phyloP scores from a whole-genome alignment of 2,888 invertebrate species.

The Rugalucina vietnamica region DNA sequence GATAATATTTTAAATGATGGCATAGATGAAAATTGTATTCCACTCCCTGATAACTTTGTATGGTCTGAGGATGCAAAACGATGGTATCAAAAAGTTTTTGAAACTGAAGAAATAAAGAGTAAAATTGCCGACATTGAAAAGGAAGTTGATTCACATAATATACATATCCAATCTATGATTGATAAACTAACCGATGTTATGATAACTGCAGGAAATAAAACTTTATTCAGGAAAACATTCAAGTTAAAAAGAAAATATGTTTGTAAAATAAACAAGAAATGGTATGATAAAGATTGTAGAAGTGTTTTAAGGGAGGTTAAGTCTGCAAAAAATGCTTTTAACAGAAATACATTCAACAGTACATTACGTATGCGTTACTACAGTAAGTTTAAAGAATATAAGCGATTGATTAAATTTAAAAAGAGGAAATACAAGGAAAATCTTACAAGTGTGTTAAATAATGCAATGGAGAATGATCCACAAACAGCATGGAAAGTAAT shows the following conservation, averaged over 20 bases:
- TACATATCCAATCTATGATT: too few species aligned
- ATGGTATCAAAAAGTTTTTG: not conserved
- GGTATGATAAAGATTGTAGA: not conserved
- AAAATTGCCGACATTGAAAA: not conserved
- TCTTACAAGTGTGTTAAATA: not conserved
- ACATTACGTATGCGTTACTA: not conserved
- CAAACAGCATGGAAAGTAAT: not conserved
- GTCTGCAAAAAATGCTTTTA: not conserved
- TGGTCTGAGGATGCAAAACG: not conserved
- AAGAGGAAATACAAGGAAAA: not conserved
- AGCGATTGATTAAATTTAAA: not conserved
- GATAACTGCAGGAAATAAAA: not conserved
- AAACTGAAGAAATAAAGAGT: not conserved
- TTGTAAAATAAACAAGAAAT: not conserved
- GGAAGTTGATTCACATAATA: not conserved
- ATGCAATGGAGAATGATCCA: not conserved
- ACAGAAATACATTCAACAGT: not conserved
- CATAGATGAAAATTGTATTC: not conserved
- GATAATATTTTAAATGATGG: not conserved
- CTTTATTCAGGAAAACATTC: not conserved
- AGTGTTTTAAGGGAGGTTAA: not conserved
- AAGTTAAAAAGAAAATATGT: not conserved
- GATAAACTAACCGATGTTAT: not conserved
- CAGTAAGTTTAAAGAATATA: not conserved
- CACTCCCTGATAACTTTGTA: not conserved